Base-by-base conservation (phyloP, 23 tunicate genomes). In the Styela clava region DNA sequence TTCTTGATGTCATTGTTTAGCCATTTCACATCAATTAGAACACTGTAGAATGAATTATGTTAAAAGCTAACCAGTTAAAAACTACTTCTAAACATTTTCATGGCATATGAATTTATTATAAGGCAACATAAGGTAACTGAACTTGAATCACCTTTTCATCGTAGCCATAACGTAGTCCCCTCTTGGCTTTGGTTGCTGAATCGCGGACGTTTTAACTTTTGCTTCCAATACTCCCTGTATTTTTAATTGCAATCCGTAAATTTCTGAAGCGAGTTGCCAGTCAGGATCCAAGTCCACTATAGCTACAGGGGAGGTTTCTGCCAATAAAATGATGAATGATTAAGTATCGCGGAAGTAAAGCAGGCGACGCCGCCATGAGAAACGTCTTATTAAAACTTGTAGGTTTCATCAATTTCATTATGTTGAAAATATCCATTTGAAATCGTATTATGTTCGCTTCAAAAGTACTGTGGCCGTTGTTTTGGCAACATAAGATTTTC, bases 1-100 rank as follows among this genome's bases (percentile, higher is more conserved):
- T 69, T 82, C 78, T 44, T 33, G 73, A 26, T 34, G 2, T 69
- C 2, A 30, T 70, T 34, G 52, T 70, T 69, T 2, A 37, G 24
- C 85, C 85, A 82, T 3, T 61, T 70, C 35, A 82, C 62, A 31
- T 82, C 74, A 19, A 35, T 35, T 12, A 82, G 78, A 34, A 67
- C 36, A 33, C 85, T 82, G 78, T 3, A 25, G 3, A 76, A 51
- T 2, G 9, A 68, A 20, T 31, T 21, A 69, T 23, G 28, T 69
- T 24, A 25, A n/a, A n/a, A n/a, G n/a, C n/a, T n/a, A n/a, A n/a
- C n/a, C n/a, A n/a, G n/a, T n/a, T n/a, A n/a, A n/a, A n/a, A n/a
- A n/a, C n/a, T n/a, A n/a, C n/a, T n/a, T n/a, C n/a, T n/a, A n/a
- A n/a, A n/a, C n/a, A n/a, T n/a, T n/a, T n/a, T n/a, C n/a, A n/a